A percentile compares a stretch with the other conserved stretches of the same genome.
Conservation (phyloP, 53 echinoderm and acorn worm species). For the Luidia sarsii region DNA sequence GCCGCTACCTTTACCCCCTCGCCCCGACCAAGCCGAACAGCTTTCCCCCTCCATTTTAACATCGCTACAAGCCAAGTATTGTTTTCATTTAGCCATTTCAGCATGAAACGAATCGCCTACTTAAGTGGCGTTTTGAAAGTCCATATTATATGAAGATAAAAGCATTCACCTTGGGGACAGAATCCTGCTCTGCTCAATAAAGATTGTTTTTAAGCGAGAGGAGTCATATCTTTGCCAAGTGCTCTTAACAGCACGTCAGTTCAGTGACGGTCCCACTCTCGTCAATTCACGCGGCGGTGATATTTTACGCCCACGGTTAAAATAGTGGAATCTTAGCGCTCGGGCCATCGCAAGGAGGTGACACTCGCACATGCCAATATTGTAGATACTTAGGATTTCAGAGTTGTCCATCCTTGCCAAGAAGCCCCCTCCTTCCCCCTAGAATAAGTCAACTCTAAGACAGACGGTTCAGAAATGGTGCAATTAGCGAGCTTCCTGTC, state of each 20-base stretch:
- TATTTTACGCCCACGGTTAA: constrained; percentile 40
- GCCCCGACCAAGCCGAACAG: too few species aligned
- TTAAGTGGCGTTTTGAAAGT: constrained; percentile 26
- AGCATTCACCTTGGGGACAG: constrained; percentile 16
- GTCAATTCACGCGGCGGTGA: neutral
- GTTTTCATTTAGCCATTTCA: neutral
- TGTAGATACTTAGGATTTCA: constrained; percentile 50
- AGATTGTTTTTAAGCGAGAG: constrained; percentile 29
- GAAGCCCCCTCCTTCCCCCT: constrained; percentile 13
- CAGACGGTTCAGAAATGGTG: constrained; percentile 61
- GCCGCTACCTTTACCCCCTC: too few species aligned
- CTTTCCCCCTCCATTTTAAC: neutral
- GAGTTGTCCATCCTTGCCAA: constrained; percentile 31
- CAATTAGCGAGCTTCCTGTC: constrained; percentile 58
- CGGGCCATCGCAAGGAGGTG: constrained; percentile 5
- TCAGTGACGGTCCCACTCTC: constrained; percentile 17
- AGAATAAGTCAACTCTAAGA: constrained; percentile 44
- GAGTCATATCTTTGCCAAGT: constrained; percentile 27
- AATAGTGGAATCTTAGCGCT: constrained; percentile 25
- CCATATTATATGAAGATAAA: constrained; percentile 14
- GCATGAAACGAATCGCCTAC: constrained; percentile 45
- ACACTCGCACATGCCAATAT: constrained; percentile 47
- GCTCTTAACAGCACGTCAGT: constrained; percentile 40
- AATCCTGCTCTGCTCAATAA: constrained; percentile 21
- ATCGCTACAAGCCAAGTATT: constrained; percentile 32